Base-by-base conservation (phyloP, 2,888 invertebrate species). In the Ichneumoninae sp. region DNA sequence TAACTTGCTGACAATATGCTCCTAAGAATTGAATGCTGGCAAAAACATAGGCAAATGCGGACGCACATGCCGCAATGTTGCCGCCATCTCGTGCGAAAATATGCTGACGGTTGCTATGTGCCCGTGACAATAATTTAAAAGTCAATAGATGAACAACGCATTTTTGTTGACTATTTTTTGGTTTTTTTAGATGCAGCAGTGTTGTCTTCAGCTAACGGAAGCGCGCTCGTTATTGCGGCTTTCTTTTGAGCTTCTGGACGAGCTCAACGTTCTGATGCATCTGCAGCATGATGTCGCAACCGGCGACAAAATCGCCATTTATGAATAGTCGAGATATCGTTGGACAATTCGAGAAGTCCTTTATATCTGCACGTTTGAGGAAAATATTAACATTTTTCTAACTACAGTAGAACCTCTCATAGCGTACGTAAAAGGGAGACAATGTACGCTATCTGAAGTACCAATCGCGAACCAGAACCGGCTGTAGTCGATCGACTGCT, bases 281-380 rank as follows among this genome's bases (percentile, higher is more conserved):
- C 94, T 99, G 98, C 73, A 99, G 94, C 94, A 99, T 95, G 88
- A 99, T 99, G 94, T 99, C 99, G 94, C 99, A 99, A 30, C 99
- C 99, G 22, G 99, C 99, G 74, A 99, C 96, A 94, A 99, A 99
- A 94, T 99, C 98, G 7, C 99, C 99, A 93, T 98, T 97, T 63
- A 99, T 98, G 92, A 96, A 99, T 1, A 99, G 96, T 95, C 99
- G 99, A 0, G 99, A 99, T 91, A 99, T 99, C 82, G 99, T 99
- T 7, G 99, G 99, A 99, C 99, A 99, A 89, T 97, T 98, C 1
- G 98, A 97, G 93, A 96, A 99, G 26, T 98, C 97, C 94, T 99
- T 99, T 68, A 99, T 96, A 88, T 98, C 98, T 98, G 93, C 5
- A 94, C 94, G 86, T 86, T 19, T 60, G 85, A 86, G 84, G 85